Conservation (phyloP, 2,888 invertebrate species). For the Lasius platythorax region DNA sequence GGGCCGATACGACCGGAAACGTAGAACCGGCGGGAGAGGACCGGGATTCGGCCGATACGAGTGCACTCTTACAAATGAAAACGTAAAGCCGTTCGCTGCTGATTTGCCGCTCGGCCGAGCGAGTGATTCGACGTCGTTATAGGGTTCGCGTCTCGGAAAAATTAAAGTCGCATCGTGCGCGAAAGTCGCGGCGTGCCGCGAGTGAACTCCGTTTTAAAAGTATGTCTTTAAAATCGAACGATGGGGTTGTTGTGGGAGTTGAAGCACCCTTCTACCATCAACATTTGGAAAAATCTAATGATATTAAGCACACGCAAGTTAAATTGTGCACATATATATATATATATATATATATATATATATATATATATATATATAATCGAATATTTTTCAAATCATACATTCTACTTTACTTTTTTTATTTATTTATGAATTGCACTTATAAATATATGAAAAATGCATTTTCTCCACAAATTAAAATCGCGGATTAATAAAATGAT, state of each 20-base stretch:
- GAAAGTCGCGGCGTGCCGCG: slow-evolving; percentile 63
- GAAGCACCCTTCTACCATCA: slow-evolving; percentile 11
- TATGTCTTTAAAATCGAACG: slow-evolving; percentile 64
- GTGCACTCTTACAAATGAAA: slow-evolving; percentile 79
- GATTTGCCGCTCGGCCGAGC: slow-evolving; percentile 73
- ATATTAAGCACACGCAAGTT: neutral
- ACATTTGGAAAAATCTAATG: neutral
- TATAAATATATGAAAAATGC: neutral
- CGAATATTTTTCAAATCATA: neutral
- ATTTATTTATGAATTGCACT: neutral
- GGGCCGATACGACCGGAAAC: slow-evolving; percentile 62
- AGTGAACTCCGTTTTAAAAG: slow-evolving; percentile 59
- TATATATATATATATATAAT: neutral
- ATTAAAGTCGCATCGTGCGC: slow-evolving; percentile 64
- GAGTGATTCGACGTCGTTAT: slow-evolving; percentile 58
- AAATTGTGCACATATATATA: neutral
- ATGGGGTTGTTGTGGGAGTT: slow-evolving; percentile 9
- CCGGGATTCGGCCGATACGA: slow-evolving; percentile 46
- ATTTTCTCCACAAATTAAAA: neutral
- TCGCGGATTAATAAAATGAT: neutral
- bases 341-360: neutral
- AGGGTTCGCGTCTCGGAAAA: slow-evolving; percentile 45
- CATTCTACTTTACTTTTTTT: neutral
- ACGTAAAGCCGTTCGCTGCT: slow-evolving; percentile 71
- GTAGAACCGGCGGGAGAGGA: slow-evolving; percentile 15